Percentiles rank a stretch among this genome's conserved stretches.
These are phyloP conservation scores for Tympanoctomys barrerae DNA, from an alignment of 2,797 vertebrate genomes.

Conservation along the genomic window DNA sequence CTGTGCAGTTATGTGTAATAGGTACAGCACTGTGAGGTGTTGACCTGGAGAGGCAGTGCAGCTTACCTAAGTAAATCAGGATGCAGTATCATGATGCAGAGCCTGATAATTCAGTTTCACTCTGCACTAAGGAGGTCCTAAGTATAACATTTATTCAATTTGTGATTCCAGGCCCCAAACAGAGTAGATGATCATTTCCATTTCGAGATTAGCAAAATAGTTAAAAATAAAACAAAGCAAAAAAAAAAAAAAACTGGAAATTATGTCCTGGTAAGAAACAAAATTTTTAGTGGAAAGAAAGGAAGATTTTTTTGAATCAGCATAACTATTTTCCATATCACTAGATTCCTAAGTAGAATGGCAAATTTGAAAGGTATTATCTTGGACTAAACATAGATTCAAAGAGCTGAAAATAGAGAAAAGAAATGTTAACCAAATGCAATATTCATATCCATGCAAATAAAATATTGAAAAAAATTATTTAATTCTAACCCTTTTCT, in stretches of 20 bases:
- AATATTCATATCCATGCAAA: not conserved
- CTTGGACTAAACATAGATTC: not conserved
- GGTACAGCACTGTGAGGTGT: not conserved
- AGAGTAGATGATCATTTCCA: constrained; percentile 2
- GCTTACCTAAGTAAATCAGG: constrained; percentile 3
- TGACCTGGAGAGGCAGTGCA: not conserved
- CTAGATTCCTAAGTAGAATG: not conserved
- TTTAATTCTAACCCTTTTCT: not conserved
- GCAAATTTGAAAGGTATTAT: not conserved
- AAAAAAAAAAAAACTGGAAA: not conserved
- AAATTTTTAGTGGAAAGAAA: not conserved
- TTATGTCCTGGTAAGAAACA: not conserved
- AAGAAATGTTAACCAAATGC: not conserved
- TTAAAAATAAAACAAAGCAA: not conserved
- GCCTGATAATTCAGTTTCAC: not conserved
- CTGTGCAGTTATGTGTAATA: not conserved
- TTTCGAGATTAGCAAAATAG: not conserved
- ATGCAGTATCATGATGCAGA: not conserved
- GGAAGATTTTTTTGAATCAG: not conserved
- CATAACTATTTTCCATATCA: not conserved
- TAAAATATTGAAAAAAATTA: not conserved
- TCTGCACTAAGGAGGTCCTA: constrained; percentile 13
- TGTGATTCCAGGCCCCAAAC: not conserved
- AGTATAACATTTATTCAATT: constrained; percentile 33
- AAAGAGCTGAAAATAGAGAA: not conserved